These are phyloP conservation scores for Actinia tenebrosa DNA, from an alignment of 64 coral and sea anemone genomes.

Conservation along the genomic window DNA sequence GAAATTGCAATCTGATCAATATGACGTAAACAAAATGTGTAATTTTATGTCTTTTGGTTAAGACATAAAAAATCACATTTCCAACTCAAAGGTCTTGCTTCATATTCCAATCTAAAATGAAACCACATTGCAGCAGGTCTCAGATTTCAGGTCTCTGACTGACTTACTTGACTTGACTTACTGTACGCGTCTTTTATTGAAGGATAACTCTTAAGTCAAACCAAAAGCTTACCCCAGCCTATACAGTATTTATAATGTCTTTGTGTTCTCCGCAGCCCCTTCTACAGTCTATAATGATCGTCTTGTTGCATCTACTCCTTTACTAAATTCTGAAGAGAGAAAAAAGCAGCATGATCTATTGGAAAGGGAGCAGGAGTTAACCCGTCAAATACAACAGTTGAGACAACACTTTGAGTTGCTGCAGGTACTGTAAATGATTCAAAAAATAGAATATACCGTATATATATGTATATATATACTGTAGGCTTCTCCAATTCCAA, in stretches of 20 bases:
- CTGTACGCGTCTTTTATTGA: background rate
- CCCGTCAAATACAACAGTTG: slow-evolving; percentile 53
- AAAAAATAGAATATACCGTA: background rate
- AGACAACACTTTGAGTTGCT: slow-evolving; percentile 77
- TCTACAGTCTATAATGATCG: slow-evolving; percentile 75
- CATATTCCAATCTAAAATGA: no score
- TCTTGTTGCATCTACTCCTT: slow-evolving; percentile 73
- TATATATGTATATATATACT: no score
- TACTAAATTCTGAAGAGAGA: slow-evolving; percentile 62
- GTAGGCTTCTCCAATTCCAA: no score
- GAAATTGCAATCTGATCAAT: no score
- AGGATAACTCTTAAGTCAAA: no score
- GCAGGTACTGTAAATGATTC: slow-evolving; percentile 27
- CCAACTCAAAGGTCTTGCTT: no score
- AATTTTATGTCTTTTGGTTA: no score
- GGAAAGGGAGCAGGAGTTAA: slow-evolving; percentile 61
- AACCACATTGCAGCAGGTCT: no score
- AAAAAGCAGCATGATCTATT: slow-evolving; percentile 66
- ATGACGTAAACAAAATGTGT: no score
- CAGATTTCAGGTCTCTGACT: no score
- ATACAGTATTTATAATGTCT: background rate
- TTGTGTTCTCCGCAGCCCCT: background rate
- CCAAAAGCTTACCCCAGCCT: no score
- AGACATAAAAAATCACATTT: no score
- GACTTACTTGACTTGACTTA: background rate